A percentile compares a stretch with the other conserved stretches of the same genome.
These are phyloP conservation scores for Dione vanillae DNA, from an alignment of 2,888 invertebrate genomes.

Conservation along the genomic window DNA sequence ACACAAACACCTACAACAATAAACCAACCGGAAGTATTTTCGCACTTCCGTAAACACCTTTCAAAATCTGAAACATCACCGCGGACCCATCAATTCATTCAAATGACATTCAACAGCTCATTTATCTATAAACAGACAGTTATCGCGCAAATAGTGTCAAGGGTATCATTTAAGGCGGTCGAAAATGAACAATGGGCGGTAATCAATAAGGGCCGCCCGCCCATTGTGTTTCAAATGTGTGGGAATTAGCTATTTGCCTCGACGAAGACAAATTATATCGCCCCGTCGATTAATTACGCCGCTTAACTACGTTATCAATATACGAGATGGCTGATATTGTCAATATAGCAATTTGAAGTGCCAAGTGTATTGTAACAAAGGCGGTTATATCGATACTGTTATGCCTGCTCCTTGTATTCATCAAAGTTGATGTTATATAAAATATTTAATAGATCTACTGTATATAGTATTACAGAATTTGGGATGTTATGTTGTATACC, in stretches of 20 bases:
- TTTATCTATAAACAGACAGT: slow-evolving; percentile 42
- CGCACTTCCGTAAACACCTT: slow-evolving; percentile 4
- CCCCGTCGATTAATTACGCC: slow-evolving; percentile 79
- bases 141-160: slow-evolving; percentile 68
- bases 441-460: neutral
- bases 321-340: slow-evolving; percentile 45
- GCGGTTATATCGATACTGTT: neutral
- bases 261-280: slow-evolving; percentile 83
- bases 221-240: slow-evolving; percentile 81
- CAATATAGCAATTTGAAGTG: slow-evolving; percentile 38
- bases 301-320: slow-evolving; percentile 71
- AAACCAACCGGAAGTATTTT: slow-evolving; percentile 6
- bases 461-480: too few species aligned
- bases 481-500: too few species aligned
- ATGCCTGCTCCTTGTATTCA: neutral
- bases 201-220: slow-evolving; percentile 78
- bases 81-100: slow-evolving; percentile 16
- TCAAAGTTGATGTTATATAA: neutral
- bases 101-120: slow-evolving; percentile 36
- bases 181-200: slow-evolving; percentile 77
- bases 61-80: slow-evolving; percentile 15
- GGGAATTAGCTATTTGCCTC: slow-evolving; percentile 82
- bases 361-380: slow-evolving; percentile 30
- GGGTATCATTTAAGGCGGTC: slow-evolving; percentile 77
- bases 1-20: neutral